Evolutionary conservation across 1,140 invertebrate genomes (phyloP), one percentile per base, ranked within the genome.

Genomic region (Bombus waltoni): DNA sequence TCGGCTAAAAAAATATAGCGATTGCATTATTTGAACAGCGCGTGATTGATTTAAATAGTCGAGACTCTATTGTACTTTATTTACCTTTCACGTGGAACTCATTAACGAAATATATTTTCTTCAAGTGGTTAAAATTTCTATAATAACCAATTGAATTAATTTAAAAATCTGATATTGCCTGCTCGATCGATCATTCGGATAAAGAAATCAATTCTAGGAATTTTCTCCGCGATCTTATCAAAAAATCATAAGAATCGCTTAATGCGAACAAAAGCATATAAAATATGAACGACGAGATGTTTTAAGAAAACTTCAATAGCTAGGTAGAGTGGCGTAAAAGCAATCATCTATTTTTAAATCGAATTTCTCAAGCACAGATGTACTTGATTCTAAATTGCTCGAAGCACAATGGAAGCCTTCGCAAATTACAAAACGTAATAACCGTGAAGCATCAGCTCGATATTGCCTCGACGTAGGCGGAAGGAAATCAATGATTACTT

Each of bases 401-500:
- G 25, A 38, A 15, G 40, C 28, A 42, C 70, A 72, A 72, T 44
- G 40, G 70, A n/a, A 72, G 32, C 10, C 32, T 53, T 32, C 32
- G 10, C 42, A 22, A 74, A 32, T 73, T 32, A 32, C n/a, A 53
- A 53, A 53, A 75, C 40, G 40, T 44, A 44, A n/a, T 42, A 71
- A 71, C 38, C 68, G 22, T 10, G 22, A 68, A 68, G 68, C 22
- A n/a, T 22, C 10, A 3, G 70, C 35, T 18, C 35, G 47, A 38
- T 35, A 28, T 53, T 11, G 18, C 4, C 32, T 35, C 72, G 42
- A 28, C 25, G 59, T 66, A n/a, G 57, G 35, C 18, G n/a, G 15
- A 10, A 25, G 76, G 40, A 66, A 44, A 78, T 59, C 35, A 40
- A 62, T 62, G 53, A 82, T 74, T 59, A 65, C 57, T 82, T 82